Evolutionary conservation across 2,888 invertebrate genomes (phyloP).

Genomic region (Pheosia gnoma): DNA sequence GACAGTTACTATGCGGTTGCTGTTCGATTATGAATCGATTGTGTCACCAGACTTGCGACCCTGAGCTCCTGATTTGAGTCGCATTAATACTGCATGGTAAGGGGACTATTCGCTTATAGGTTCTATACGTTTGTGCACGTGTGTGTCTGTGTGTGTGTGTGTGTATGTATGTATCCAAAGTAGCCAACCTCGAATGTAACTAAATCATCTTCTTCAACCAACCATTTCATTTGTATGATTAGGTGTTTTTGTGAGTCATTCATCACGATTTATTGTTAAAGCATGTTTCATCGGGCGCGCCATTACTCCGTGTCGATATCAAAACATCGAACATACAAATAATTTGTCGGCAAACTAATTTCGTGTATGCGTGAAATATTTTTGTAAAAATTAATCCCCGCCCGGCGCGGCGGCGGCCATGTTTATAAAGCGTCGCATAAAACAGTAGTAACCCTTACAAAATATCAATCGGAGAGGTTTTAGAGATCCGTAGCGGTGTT

Average conservation of each 20-base stretch:
- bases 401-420: constrained; percentile 25
- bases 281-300: not conserved
- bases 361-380: constrained; percentile 42
- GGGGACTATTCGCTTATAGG: too few relatives aligned
- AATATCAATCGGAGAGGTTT: constrained; percentile 76
- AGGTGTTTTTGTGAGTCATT: not conserved
- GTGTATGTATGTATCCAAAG: too few relatives aligned
- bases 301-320: not conserved
- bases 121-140: too few relatives aligned
- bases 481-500: not conserved
- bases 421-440: constrained; percentile 51
- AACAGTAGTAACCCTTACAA: constrained; percentile 72
- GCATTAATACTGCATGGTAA: too few relatives aligned
- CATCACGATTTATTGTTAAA: not conserved
- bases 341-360: constrained; percentile 21
- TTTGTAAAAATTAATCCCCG: constrained; percentile 36
- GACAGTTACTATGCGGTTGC: too few relatives aligned
- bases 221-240: too few relatives aligned
- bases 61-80: too few relatives aligned
- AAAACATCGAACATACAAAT: constrained; percentile 17
- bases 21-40: too few relatives aligned
- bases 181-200: too few relatives aligned
- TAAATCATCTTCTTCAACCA: too few relatives aligned
- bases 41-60: too few relatives aligned
- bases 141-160: too few relatives aligned